A percentile compares a stretch with the other conserved stretches of the same genome.
phyloP scores from a whole-genome alignment of 2,113 vertebrate genomes.

The Orycteropus afer region DNA sequence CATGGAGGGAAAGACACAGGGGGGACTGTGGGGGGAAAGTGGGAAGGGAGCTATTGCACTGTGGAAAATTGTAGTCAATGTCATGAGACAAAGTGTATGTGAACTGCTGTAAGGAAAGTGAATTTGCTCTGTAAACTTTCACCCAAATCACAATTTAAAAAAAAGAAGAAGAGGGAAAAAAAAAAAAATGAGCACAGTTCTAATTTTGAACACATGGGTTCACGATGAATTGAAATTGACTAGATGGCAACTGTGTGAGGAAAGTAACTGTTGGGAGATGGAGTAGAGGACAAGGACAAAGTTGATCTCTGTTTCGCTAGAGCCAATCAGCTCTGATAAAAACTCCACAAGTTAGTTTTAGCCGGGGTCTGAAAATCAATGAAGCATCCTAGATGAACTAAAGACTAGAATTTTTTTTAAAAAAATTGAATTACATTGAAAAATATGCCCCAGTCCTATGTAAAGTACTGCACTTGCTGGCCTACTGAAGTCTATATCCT shows the following conservation, averaged over 20 bases:
- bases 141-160: too few species aligned
- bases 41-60: too few species aligned
- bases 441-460: not conserved
- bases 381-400: not conserved
- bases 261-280: constrained; percentile 5
- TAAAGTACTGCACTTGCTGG: not conserved
- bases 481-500: not conserved
- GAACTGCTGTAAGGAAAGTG: too few species aligned
- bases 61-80: too few species aligned
- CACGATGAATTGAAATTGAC: not conserved
- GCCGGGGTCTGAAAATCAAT: constrained; percentile 14
- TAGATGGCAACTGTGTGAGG: not conserved
- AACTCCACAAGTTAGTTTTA: not conserved
- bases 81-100: too few species aligned
- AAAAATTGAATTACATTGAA: not conserved
- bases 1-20: too few species aligned
- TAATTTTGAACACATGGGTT: not conserved
- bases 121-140: too few species aligned
- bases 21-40: too few species aligned
- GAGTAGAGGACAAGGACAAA: not conserved
- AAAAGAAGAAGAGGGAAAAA: too few species aligned
- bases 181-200: not conserved
- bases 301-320: not conserved
- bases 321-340: not conserved
- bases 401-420: not conserved